Conservation (phyloP, 2,888 invertebrate genomes). For the Chrysopilus asiliformis region DNA sequence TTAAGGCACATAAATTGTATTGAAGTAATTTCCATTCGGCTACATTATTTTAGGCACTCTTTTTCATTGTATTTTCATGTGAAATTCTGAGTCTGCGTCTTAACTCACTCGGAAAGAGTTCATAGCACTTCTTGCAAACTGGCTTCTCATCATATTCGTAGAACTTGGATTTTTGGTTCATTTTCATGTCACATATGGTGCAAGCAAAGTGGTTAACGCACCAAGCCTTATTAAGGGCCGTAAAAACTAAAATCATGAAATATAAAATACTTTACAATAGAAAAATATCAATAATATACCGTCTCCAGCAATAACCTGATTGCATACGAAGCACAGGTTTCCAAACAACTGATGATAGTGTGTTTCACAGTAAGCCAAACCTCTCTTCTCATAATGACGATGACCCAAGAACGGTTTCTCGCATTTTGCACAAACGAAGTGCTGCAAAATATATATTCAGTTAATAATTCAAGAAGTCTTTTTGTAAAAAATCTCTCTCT, state of each 20-base stretch:
- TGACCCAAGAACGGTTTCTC: constrained; percentile 99
- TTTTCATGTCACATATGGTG: constrained; percentile 88
- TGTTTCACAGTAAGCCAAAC: constrained; percentile 95
- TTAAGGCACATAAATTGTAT: background rate
- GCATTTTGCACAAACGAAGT: constrained; percentile 99
- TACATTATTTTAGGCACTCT: constrained; percentile 19
- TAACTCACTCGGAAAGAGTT: constrained; percentile 87
- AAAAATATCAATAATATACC: constrained; percentile 44
- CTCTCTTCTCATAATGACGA: constrained; percentile 97
- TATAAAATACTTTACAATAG: background rate
- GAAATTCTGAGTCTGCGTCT: constrained; percentile 83
- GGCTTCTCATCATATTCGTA: constrained; percentile 98
- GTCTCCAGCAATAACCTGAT: constrained; percentile 94
- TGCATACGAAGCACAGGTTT: constrained; percentile 96
- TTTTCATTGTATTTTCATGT: constrained; percentile 62
- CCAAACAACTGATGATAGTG: constrained; percentile 99
- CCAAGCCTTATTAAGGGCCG: constrained; percentile 97
- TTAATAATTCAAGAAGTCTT: too few species aligned
- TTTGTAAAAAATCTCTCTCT: too few species aligned
- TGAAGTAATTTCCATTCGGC: too few species aligned
- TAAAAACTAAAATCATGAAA: constrained; percentile 60
- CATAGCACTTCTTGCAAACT: constrained; percentile 97
- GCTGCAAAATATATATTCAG: constrained; percentile 54
- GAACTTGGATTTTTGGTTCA: constrained; percentile 95
- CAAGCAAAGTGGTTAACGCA: constrained; percentile 98